These are phyloP conservation scores for Drosophila simulans DNA, from an alignment of 1,140 invertebrate species.

Conservation along the genomic window DNA sequence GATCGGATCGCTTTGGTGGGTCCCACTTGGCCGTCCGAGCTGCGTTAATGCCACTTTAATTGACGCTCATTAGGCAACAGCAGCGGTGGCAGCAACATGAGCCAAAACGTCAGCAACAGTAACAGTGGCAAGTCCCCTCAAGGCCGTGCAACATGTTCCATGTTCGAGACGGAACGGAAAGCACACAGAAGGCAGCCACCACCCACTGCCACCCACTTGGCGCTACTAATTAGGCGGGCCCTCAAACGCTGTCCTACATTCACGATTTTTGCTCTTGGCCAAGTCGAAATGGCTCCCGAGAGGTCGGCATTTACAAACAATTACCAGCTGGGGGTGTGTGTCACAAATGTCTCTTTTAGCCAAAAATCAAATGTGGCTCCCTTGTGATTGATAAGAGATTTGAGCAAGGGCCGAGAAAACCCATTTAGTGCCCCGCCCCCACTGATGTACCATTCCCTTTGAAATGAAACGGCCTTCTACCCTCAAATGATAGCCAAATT, in stretches of 20 bases:
- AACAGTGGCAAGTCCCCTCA: slow-evolving; percentile 1
- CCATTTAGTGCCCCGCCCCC: background rate
- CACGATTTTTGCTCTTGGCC: slow-evolving; percentile 14
- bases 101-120: slow-evolving; percentile 13
- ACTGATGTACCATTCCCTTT: no score
- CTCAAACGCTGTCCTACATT: slow-evolving; percentile 7
- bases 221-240: slow-evolving; percentile 9
- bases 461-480: no score
- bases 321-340: slow-evolving; percentile 8
- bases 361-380: slow-evolving; percentile 12
- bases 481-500: no score
- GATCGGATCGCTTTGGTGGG: slow-evolving; percentile 53
- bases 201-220: background rate
- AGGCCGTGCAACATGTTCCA: slow-evolving; percentile 1
- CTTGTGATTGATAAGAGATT: slow-evolving; percentile 18
- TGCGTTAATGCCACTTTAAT: slow-evolving; percentile 72
- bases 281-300: slow-evolving; percentile 14
- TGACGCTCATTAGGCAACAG: slow-evolving; percentile 62
- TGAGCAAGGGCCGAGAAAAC: background rate
- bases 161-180: background rate
- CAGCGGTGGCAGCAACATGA: slow-evolving; percentile 15
- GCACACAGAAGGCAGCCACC: background rate
- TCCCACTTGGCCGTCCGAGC: slow-evolving; percentile 32
- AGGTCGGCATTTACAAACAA: slow-evolving; percentile 15
- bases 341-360: slow-evolving; percentile 10